Base-by-base conservation (phyloP, 2,113 vertebrate species). In the Trematocara marginatum region DNA sequence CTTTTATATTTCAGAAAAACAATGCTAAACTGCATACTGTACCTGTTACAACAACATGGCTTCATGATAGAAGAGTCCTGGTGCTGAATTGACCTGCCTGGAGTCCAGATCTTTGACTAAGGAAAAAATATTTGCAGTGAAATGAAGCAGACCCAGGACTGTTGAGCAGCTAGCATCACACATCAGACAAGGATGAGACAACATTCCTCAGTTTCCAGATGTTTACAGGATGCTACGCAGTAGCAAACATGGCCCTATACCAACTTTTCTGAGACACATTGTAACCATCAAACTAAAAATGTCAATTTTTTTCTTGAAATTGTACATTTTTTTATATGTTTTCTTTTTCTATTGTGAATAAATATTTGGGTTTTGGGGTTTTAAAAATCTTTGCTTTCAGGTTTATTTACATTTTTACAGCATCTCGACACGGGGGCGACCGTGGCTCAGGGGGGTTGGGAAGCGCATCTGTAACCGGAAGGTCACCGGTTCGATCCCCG, bases 281-380 rank as follows among this genome's bases (percentile, higher is more conserved):
- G 35, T 38, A 20, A n/a, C 35, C n/a, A 66, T 66, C 35, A 40
- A 40, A 35, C 59, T 2, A 7, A 66, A 66, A 66, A 66, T 66
- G 35, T 20, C 15, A 0, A 0, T 0, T 1, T 40, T 40, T 40
- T 66, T 66, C 35, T 23, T 40, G 1, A 3, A 66, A 40, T 66
- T 38, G 6, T 40, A 1, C 34, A 13, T 66, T 66, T 40, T 38
- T 64, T 7, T 0, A 56, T 66, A 20, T 66, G 61, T 66, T 66
- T 66, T 66, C 61, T 40, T 66, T 38, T 66, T 66, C 0, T 1
- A 23, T 69, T 69, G 38, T 42, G n/a, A 42, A 42, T 40, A 42
- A 69, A 69, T 64, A 23, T 69, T 42, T 69, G 64, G 34, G 6
- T 40, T 66, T 0, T 10, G 12, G 18, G 20, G 0, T 40, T 66